Evolutionary conservation across 2,113 vertebrate genomes (phyloP).

Genomic region (Anarhynchus alexandrinus): DNA sequence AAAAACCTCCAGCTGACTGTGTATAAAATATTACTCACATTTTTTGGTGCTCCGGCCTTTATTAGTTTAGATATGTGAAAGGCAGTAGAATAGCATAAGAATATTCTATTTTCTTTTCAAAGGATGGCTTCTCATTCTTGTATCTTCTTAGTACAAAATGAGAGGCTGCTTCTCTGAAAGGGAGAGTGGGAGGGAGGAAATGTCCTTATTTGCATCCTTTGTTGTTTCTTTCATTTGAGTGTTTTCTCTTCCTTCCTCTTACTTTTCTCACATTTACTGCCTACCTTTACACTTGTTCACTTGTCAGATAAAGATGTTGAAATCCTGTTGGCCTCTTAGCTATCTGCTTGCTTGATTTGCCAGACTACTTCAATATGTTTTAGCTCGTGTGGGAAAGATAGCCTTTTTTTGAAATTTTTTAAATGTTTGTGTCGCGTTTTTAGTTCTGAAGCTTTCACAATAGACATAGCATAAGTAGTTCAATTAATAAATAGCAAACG

Average conservation of each 20-base stretch:
- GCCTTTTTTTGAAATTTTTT: neutral
- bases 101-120: neutral
- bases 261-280: constrained; percentile 44
- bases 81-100: neutral
- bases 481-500: neutral
- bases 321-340: neutral
- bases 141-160: neutral
- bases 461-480: neutral
- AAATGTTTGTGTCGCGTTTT: neutral
- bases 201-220: neutral
- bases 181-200: neutral
- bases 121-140: neutral
- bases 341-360: constrained; percentile 14
- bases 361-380: constrained; percentile 45
- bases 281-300: constrained; percentile 29
- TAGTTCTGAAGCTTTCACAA: neutral
- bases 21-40: neutral
- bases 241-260: neutral
- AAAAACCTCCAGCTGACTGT: neutral
- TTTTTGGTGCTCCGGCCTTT: neutral
- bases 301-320: constrained; percentile 29
- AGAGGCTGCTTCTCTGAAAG: neutral
- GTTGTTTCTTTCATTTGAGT: neutral
- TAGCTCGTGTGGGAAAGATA: neutral
- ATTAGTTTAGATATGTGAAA: neutral